Evolutionary conservation across 2,888 invertebrate species (phyloP).

Genomic region (Nemoura dubitans): DNA sequence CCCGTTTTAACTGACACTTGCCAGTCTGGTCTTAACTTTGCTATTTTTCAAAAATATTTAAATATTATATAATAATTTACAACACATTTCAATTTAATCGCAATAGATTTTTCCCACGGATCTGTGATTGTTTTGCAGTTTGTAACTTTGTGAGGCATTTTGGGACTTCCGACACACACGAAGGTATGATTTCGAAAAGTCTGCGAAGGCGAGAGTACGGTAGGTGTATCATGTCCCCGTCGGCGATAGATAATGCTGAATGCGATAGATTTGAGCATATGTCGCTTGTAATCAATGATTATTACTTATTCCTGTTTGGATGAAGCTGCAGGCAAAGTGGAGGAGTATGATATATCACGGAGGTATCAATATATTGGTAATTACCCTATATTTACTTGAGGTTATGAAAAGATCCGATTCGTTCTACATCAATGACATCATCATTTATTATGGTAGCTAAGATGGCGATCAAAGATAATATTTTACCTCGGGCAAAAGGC

Average conservation of each 20-base stretch:
- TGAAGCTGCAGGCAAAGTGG: neutral
- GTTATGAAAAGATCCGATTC: constrained; percentile 28
- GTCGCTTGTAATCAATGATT: constrained; percentile 12
- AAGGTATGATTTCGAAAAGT: neutral
- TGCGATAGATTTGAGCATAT: neutral
- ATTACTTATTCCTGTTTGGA: neutral
- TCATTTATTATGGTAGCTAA: constrained; percentile 32
- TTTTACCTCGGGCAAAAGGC: constrained; percentile 15
- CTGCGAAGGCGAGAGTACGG: neutral
- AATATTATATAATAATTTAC: no score
- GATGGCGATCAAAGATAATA: constrained; percentile 34
- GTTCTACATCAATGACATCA: constrained; percentile 36
- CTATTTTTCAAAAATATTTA: no score
- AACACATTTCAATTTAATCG: no score
- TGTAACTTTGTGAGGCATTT: no score
- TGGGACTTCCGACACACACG: neutral
- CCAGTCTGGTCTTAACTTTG: no score
- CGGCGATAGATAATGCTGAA: neutral
- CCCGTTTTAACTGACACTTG: no score
- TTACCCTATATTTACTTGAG: constrained; percentile 27
- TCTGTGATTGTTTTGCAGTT: no score
- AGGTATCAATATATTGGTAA: neutral
- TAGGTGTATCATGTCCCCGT: neutral
- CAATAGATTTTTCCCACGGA: no score
- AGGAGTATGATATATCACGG: neutral